These are phyloP conservation scores for Drosophila paulistorum DNA, from an alignment of 1,140 invertebrate species.

Conservation along the genomic window DNA sequence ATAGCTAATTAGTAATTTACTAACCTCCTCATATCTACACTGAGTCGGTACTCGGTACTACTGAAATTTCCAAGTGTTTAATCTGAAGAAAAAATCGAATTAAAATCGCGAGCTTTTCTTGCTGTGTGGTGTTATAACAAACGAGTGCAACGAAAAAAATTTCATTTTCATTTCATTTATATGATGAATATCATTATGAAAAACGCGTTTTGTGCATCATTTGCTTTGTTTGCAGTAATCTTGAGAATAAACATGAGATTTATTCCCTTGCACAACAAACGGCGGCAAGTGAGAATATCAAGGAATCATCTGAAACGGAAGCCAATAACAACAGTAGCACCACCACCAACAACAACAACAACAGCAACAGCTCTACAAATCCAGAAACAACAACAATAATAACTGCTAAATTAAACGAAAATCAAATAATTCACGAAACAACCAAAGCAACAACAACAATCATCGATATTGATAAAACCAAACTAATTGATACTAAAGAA, in stretches of 20 bases:
- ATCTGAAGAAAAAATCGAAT: neutral
- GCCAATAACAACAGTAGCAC: constrained; percentile 40
- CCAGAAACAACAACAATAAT: constrained; percentile 39
- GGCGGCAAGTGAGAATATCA: constrained; percentile 74
- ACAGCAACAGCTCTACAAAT: constrained; percentile 9
- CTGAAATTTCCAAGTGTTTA: neutral
- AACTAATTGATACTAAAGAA: constrained; percentile 50
- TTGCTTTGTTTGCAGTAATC: constrained; percentile 87
- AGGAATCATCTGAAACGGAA: constrained; percentile 49
- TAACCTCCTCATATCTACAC: constrained; percentile 15
- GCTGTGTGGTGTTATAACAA: constrained; percentile 75
- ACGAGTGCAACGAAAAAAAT: constrained; percentile 56
- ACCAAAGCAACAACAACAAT: constrained; percentile 30
- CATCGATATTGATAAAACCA: constrained; percentile 45
- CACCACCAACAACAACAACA: constrained; percentile 40
- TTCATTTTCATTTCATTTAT: constrained; percentile 21
- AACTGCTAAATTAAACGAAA: constrained; percentile 18
- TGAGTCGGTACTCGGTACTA: neutral
- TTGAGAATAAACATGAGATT: constrained; percentile 93
- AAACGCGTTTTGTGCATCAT: constrained; percentile 73
- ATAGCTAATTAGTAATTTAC: constrained; percentile 32
- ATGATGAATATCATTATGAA: constrained; percentile 53
- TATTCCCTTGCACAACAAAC: constrained; percentile 89
- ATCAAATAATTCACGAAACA: constrained; percentile 14
- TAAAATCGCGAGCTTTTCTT: constrained; percentile 52